A percentile compares a stretch with the other conserved stretches of the same genome.
phyloP scores from a whole-genome alignment of 2,113 vertebrate species.

The Eonycteris spelaea region DNA sequence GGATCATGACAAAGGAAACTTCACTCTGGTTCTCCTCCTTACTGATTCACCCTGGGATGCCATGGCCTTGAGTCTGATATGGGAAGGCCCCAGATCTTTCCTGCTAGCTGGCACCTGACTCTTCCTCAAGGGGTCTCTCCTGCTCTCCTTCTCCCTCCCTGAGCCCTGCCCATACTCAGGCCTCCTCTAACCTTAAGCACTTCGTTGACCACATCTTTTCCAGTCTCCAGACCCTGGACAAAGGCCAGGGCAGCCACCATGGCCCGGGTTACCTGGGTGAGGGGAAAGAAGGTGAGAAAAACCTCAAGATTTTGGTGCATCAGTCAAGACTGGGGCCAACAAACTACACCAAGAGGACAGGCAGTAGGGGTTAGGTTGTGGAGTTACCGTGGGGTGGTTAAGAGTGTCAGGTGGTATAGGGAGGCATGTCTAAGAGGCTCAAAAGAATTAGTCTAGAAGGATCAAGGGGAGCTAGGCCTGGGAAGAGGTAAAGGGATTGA shows the following conservation, averaged over 20 bases:
- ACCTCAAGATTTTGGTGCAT: not conserved
- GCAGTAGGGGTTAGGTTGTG: not conserved
- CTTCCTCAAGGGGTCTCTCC: not conserved
- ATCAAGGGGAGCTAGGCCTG: not conserved
- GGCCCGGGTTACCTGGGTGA: slow-evolving; percentile 85
- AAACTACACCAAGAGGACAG: not conserved
- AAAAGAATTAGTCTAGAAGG: slow-evolving; percentile 8
- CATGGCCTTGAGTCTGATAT: not conserved
- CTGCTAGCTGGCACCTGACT: not conserved
- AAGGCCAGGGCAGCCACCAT: slow-evolving; percentile 89
- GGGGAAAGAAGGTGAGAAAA: not conserved
- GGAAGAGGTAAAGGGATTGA: not conserved
- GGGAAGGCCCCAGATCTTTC: not conserved
- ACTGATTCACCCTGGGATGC: not conserved
- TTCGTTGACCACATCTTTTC: slow-evolving; percentile 88
- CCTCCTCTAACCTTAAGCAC: slow-evolving; percentile 85
- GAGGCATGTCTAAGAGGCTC: not conserved
- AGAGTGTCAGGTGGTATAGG: not conserved
- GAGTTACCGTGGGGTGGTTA: not conserved
- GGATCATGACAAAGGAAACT: not conserved
- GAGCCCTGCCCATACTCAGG: not conserved
- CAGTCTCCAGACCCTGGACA: slow-evolving; percentile 87
- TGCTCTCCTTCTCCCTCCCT: not conserved
- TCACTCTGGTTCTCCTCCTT: not conserved
- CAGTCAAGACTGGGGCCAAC: slow-evolving; percentile 9